These are phyloP conservation scores for Agrotis clavis DNA, from an alignment of 2,888 invertebrate species.

Conservation along the genomic window DNA sequence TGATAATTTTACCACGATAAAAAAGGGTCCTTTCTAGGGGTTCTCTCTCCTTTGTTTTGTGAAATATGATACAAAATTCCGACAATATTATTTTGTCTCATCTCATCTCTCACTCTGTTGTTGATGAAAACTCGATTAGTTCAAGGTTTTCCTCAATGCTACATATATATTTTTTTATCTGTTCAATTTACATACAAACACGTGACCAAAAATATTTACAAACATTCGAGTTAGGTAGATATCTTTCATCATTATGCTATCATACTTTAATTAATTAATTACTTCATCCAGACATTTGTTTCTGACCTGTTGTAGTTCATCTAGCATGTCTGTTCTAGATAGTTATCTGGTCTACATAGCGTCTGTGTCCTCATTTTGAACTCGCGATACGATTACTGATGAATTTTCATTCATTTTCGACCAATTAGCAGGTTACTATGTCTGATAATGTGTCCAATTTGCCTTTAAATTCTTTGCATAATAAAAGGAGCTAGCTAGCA, in stretches of 20 bases:
- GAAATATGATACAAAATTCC: not conserved
- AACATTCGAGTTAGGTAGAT: slow-evolving; percentile 8
- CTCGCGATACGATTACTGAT: slow-evolving; percentile 12
- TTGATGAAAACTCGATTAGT: not conserved
- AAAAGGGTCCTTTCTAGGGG: no score
- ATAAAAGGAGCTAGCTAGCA: not conserved
- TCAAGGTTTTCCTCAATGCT: slow-evolving; percentile 25
- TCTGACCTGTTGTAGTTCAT: slow-evolving; percentile 19
- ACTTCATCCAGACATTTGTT: not conserved
- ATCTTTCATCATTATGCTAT: slow-evolving; percentile 14
- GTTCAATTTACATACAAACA: slow-evolving; percentile 20
- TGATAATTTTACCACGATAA: no score
- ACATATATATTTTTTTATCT: not conserved
- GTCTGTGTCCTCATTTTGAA: slow-evolving; percentile 23
- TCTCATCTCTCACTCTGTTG: not conserved
- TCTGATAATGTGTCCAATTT: not conserved
- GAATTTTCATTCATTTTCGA: slow-evolving; percentile 9
- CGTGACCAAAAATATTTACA: slow-evolving; percentile 16
- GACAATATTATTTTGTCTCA: not conserved
- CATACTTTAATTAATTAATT: slow-evolving; percentile 3
- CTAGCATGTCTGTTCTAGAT: slow-evolving; percentile 26
- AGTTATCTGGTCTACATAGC: slow-evolving; percentile 35
- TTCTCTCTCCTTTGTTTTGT: not conserved
- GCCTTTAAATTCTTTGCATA: not conserved
- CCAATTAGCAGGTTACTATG: slow-evolving; percentile 4